A percentile compares a stretch with the other conserved stretches of the same genome.
Evolutionary conservation across 1,140 invertebrate species (phyloP).

Genomic region (Watersipora subatra): DNA sequence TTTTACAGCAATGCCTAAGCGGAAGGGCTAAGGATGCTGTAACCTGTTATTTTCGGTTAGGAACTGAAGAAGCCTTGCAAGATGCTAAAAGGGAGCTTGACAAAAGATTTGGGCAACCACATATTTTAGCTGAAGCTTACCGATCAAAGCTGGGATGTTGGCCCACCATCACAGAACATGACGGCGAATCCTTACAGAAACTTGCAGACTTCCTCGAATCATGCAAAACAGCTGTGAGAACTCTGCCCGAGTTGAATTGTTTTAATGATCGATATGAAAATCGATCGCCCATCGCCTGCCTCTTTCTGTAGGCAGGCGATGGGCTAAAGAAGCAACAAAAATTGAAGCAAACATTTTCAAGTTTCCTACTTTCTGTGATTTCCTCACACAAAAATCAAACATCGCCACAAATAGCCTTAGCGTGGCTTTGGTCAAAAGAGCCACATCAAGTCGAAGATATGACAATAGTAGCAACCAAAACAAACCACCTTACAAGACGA

Average conservation of each 20-base stretch:
- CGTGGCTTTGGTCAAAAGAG: neutral
- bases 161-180: neutral
- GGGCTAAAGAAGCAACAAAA: neutral
- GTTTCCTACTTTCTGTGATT: neutral
- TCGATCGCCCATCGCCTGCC: neutral
- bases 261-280: neutral
- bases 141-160: neutral
- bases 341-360: neutral
- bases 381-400: neutral
- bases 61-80: neutral
- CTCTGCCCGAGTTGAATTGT: neutral
- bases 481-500: constrained; percentile 8
- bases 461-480: neutral
- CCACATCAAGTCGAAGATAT: neutral
- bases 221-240: neutral
- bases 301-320: neutral
- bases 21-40: neutral
- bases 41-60: neutral
- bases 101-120: neutral
- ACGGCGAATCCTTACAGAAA: neutral
- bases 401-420: neutral
- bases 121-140: neutral
- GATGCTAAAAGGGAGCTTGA: neutral
- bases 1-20: neutral
- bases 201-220: neutral